These are phyloP conservation scores for Bombyx mori DNA, from an alignment of 1,140 invertebrate genomes.

Conservation along the genomic window ASM3026992v2 NC_085128.1:5493501-5494000, in stretches of 20 bases:
- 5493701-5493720: slow-evolving; percentile 65
- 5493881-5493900: slow-evolving; percentile 19
- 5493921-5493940: not conserved
- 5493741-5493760: slow-evolving; percentile 60
- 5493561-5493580: slow-evolving; percentile 6
- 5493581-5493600: slow-evolving; percentile 20
- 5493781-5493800: slow-evolving; percentile 60
- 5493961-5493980: no score
- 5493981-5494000: no score
- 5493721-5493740: slow-evolving; percentile 70
- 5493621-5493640: slow-evolving; percentile 56
- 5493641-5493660: slow-evolving; percentile 64
- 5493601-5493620: slow-evolving; percentile 66
- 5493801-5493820: slow-evolving; percentile 35
- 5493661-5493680: slow-evolving; percentile 48
- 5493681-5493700: slow-evolving; percentile 41
- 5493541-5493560: not conserved
- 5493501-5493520: no score
- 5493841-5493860: slow-evolving; percentile 12
- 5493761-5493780: slow-evolving; percentile 67
- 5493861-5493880: slow-evolving; percentile 19
- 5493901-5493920: slow-evolving; percentile 13
- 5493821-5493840: slow-evolving; percentile 29
- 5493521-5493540: no score
- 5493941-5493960: no score